These are phyloP conservation scores for Leptinotarsa texana DNA, from an alignment of 1,140 invertebrate genomes.

Conservation along the genomic window DNA sequence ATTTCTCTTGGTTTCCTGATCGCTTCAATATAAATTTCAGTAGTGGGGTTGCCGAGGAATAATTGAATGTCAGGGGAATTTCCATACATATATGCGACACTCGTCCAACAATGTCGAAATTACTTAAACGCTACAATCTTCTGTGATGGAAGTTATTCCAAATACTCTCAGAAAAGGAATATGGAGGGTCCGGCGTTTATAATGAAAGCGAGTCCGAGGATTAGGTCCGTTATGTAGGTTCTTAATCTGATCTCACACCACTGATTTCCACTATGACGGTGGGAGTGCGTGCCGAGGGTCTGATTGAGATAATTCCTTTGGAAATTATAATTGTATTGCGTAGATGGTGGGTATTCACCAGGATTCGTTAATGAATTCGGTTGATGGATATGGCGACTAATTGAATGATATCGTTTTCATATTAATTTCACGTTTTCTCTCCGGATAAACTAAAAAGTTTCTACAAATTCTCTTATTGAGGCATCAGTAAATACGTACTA, in stretches of 20 bases:
- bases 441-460: too few relatives aligned
- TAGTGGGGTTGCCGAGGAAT: not conserved
- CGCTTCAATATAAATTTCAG: too few relatives aligned
- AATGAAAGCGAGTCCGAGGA: constrained; percentile 7
- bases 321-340: constrained; percentile 22
- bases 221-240: constrained; percentile 4
- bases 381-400: not conserved
- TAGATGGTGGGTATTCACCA: constrained; percentile 8
- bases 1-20: too few relatives aligned
- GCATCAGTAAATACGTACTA: too few relatives aligned
- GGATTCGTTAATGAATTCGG: not conserved
- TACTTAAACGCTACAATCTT: not conserved
- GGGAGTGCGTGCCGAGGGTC: constrained; percentile 8
- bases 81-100: not conserved
- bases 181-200: not conserved
- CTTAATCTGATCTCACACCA: constrained; percentile 18
- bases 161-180: constrained; percentile 1
- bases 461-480: too few relatives aligned
- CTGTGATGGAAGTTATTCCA: constrained; percentile 1
- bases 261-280: constrained; percentile 15
- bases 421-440: too few relatives aligned
- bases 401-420: too few relatives aligned
- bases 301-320: constrained; percentile 24
- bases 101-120: constrained; percentile 4
- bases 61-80: constrained; percentile 1